Evolutionary conservation across 1,140 invertebrate species (phyloP).

Genomic region (Mercenaria mercenaria): DNA sequence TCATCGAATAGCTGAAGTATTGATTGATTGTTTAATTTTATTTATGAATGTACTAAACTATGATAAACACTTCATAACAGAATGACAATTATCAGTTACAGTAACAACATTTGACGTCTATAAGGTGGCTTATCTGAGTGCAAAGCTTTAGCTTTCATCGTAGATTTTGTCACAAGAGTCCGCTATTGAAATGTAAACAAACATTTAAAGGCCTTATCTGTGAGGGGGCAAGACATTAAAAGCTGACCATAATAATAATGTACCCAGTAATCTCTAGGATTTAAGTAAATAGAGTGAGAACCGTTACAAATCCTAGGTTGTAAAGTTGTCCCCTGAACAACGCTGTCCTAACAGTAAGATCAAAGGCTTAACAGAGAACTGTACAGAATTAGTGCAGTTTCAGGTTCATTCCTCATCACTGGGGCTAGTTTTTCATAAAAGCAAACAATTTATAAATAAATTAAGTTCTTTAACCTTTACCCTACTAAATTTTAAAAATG

Average conservation of each 20-base stretch:
- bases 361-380: too few species aligned
- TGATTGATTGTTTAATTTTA: neutral
- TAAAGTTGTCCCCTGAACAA: too few species aligned
- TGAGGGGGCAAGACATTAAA: neutral
- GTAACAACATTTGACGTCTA: neutral
- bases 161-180: neutral
- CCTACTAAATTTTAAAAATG: too few species aligned
- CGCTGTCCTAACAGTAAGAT: too few species aligned
- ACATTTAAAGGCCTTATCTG: neutral
- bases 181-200: slow-evolving; percentile 3
- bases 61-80: neutral
- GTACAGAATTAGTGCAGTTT: too few species aligned
- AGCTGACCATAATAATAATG: neutral
- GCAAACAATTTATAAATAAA: too few species aligned
- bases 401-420: too few species aligned
- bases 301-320: too few species aligned
- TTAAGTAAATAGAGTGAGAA: neutral
- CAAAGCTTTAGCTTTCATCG: neutral
- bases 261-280: neutral
- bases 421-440: too few species aligned
- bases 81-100: neutral
- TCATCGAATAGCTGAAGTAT: neutral
- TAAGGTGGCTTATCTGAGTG: neutral
- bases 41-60: neutral
- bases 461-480: too few species aligned